Percentiles rank a stretch among this genome's conserved stretches.
These are phyloP conservation scores for Pantherophis guttatus DNA, from an alignment of 2,113 vertebrate species.

Conservation along the genomic window DNA sequence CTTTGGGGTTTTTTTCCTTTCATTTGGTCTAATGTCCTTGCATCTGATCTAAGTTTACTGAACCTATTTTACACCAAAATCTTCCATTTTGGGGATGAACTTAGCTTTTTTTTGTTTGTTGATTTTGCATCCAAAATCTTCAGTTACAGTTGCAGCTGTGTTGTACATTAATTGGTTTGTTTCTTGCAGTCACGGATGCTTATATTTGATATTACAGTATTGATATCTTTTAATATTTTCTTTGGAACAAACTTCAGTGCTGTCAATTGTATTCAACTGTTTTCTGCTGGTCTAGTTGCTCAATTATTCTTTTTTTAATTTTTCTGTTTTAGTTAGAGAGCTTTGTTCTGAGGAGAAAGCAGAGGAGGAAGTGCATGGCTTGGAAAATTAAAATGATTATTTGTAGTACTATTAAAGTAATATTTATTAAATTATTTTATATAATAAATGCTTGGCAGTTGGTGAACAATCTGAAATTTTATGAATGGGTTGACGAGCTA, in stretches of 20 bases:
- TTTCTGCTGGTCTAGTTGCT: background rate
- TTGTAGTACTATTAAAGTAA: background rate
- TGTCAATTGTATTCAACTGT: background rate
- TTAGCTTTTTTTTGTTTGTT: background rate
- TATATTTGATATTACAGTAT: background rate
- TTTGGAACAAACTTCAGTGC: background rate
- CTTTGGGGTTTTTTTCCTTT: background rate
- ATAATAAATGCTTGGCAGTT: background rate
- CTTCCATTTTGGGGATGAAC: background rate
- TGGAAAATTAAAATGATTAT: background rate
- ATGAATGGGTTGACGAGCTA: background rate
- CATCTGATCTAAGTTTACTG: background rate
- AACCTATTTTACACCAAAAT: background rate
- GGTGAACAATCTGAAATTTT: background rate
- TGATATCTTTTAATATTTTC: background rate
- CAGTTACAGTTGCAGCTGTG: background rate
- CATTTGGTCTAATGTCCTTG: background rate
- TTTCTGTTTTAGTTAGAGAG: background rate
- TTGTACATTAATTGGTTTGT: background rate
- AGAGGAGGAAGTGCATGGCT: background rate
- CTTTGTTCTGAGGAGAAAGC: background rate
- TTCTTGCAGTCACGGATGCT: background rate
- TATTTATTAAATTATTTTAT: background rate
- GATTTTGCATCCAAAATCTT: background rate
- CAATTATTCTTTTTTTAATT: background rate